Evolutionary conservation across 2,888 invertebrate genomes (phyloP).

Genomic region (Smittia sp.): DNA sequence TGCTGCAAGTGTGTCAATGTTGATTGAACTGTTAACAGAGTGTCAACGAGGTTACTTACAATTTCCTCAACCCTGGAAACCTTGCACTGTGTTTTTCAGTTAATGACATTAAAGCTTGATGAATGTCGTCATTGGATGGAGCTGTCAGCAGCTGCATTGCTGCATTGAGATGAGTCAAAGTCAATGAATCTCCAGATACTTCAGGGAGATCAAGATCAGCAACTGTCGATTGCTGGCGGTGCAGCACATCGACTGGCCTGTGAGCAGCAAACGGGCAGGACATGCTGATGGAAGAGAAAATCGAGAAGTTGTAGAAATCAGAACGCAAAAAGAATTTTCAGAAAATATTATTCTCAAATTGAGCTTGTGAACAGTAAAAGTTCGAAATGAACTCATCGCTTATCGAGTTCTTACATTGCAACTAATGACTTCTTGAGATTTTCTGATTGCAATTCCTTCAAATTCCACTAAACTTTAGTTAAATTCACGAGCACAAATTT

Average conservation of each 20-base stretch:
- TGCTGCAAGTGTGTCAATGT: background rate
- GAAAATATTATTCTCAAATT: too few species aligned
- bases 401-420: too few species aligned
- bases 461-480: too few species aligned
- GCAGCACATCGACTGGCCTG: conserved; percentile 47
- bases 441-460: too few species aligned
- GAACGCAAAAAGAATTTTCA: background rate
- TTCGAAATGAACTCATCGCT: too few species aligned
- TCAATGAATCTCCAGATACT: conserved; percentile 52
- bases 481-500: too few species aligned
- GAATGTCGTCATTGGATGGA: conserved; percentile 70
- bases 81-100: conserved; percentile 61
- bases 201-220: conserved; percentile 50
- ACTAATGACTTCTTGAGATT: too few species aligned
- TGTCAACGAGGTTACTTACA: conserved; percentile 47
- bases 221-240: conserved; percentile 51
- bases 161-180: conserved; percentile 73
- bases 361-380: too few species aligned
- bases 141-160: conserved; percentile 77
- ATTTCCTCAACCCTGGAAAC: conserved; percentile 52
- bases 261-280: conserved; percentile 53
- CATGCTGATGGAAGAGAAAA: conserved; percentile 46
- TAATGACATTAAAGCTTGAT: conserved; percentile 65
- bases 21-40: background rate
- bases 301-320: background rate